phyloP scores from a whole-genome alignment of 2,888 invertebrate species.

The Lasius fuliginosus region DNA sequence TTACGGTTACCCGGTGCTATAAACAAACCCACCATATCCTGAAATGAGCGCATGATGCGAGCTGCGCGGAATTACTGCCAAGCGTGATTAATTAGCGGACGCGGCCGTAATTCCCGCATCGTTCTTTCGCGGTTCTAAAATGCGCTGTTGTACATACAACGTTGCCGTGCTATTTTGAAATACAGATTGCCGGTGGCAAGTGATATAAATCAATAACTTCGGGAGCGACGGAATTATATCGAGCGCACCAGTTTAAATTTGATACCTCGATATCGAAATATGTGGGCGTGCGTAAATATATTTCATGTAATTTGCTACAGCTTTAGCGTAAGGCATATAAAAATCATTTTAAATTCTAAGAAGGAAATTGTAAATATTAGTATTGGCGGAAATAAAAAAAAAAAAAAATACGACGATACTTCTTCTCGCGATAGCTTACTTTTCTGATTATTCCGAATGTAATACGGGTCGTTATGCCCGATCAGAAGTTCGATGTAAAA shows the following conservation, averaged over 20 bases:
- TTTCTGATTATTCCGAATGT: not conserved
- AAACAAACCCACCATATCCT: slow-evolving; percentile 69
- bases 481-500: not conserved
- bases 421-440: not conserved
- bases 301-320: not conserved
- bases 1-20: slow-evolving; percentile 70
- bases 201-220: slow-evolving; percentile 54
- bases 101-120: slow-evolving; percentile 68
- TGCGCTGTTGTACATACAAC: slow-evolving; percentile 44
- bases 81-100: slow-evolving; percentile 78
- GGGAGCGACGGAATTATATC: slow-evolving; percentile 37
- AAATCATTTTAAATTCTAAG: not conserved
- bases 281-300: too few relatives aligned
- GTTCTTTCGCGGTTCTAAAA: slow-evolving; percentile 56
- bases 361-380: too few relatives aligned
- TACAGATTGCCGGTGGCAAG: slow-evolving; percentile 45
- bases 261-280: slow-evolving; percentile 12
- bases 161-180: slow-evolving; percentile 48
- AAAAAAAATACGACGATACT: too few relatives aligned
- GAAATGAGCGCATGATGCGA: slow-evolving; percentile 65
- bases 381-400: too few relatives aligned
- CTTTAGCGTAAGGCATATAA: not conserved
- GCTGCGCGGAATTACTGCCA: slow-evolving; percentile 68
- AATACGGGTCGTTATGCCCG: not conserved
- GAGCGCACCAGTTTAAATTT: not conserved